Evolutionary conservation across 2,113 vertebrate species (phyloP).

Genomic region (Rynchops niger): DNA sequence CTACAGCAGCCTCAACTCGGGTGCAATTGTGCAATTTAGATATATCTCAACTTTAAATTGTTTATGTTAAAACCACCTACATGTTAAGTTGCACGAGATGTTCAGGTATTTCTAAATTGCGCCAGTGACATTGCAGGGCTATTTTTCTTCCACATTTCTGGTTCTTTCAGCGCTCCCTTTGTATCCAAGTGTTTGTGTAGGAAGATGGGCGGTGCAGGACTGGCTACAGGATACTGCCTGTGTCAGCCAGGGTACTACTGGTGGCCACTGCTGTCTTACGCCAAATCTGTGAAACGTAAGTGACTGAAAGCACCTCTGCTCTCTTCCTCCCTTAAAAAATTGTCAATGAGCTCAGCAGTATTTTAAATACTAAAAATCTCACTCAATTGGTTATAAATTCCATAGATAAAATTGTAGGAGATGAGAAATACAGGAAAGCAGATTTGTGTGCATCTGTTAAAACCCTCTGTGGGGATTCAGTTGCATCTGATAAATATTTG

Average conservation of each 20-base stretch:
- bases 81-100: not conserved
- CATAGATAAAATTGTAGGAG: conserved; percentile 13
- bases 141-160: not conserved
- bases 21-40: not conserved
- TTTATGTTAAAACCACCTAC: not conserved
- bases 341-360: not conserved
- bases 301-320: not conserved
- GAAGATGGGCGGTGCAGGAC: not conserved
- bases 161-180: not conserved
- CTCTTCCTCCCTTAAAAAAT: not conserved
- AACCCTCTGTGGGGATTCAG: conserved; percentile 69
- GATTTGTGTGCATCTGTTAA: conserved; percentile 62
- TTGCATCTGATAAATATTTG: conserved; percentile 85
- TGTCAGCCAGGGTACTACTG: not conserved
- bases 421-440: conserved; percentile 35
- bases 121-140: not conserved
- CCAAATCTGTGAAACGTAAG: not conserved
- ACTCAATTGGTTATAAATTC: conserved; percentile 6
- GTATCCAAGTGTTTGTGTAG: not conserved
- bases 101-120: not conserved
- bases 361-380: not conserved
- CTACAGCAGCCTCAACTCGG: not conserved
- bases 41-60: not conserved
- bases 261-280: not conserved
- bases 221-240: not conserved